Percentiles rank a stretch among this genome's conserved stretches.
Conservation (phyloP, 2,113 vertebrate species). For the Crotophaga sulcirostris region DNA sequence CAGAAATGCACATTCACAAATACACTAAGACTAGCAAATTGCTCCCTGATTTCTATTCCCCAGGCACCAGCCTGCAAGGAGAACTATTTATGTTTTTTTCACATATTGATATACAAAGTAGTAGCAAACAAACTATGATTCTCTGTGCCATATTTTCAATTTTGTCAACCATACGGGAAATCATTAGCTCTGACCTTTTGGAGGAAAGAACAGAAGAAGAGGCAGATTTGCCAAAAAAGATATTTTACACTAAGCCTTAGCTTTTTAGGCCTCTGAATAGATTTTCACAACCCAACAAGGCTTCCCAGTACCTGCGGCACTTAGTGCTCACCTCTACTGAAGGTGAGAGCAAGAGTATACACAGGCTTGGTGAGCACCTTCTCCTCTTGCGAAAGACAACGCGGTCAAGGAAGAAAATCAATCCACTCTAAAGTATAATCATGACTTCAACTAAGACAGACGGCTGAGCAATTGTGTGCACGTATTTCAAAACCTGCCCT, state of each 20-base stretch:
- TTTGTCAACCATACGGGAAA: constrained; percentile 55
- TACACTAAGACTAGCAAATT: constrained; percentile 67
- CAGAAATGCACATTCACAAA: constrained; percentile 75
- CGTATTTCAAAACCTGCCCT: constrained; percentile 29
- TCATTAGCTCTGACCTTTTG: constrained; percentile 71
- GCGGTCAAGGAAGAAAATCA: constrained; percentile 19
- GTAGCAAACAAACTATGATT: constrained; percentile 58
- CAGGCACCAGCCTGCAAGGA: constrained; percentile 47
- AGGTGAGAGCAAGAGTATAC: background rate
- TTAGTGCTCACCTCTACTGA: background rate
- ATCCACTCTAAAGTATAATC: constrained; percentile 33
- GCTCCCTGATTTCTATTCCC: constrained; percentile 70
- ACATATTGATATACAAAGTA: constrained; percentile 59
- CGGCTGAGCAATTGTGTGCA: background rate
- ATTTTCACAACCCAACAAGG: constrained; percentile 24
- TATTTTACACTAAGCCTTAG: constrained; percentile 24
- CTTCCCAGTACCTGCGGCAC: background rate
- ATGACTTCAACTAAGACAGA: background rate
- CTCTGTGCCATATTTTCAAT: constrained; percentile 57
- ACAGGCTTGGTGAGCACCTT: background rate
- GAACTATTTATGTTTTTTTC: constrained; percentile 68
- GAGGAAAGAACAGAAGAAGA: background rate
- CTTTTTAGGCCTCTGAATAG: background rate
- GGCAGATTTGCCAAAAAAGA: constrained; percentile 65
- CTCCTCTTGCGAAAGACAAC: background rate